A percentile compares a stretch with the other conserved stretches of the same genome.
Conservation (phyloP, 2,797 vertebrate species). For the Artibeus lituratus region DNA sequence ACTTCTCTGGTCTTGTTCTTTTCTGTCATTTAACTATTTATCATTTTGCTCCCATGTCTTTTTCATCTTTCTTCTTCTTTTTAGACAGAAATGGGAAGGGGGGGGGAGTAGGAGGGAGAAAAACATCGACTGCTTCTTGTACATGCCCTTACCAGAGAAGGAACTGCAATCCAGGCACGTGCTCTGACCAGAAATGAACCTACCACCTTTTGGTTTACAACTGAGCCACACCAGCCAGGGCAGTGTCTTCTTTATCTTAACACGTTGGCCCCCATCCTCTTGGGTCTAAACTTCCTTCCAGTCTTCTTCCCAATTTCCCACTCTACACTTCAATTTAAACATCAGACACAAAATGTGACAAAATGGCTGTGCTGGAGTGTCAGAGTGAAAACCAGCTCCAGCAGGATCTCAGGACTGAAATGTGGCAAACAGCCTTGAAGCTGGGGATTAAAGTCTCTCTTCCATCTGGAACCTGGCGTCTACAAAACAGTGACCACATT, state of each 20-base stretch:
- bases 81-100: not conserved
- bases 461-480: constrained; percentile 57
- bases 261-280: rapidly evolving
- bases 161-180: not conserved
- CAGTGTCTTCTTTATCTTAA: not conserved
- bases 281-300: not conserved
- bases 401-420: not conserved
- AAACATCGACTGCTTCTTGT: not conserved
- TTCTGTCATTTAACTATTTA: not conserved
- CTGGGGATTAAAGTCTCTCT: constrained; percentile 42
- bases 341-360: not conserved
- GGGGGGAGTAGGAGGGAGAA: not conserved
- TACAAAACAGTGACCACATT: constrained; percentile 50
- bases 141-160: not conserved
- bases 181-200: not conserved
- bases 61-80: not conserved
- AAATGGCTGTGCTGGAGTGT: not conserved
- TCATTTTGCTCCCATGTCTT: not conserved
- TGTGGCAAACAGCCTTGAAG: constrained; percentile 15
- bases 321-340: not conserved
- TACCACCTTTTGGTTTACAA: not conserved
- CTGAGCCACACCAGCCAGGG: not conserved
- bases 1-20: not conserved
- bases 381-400: not conserved
- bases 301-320: not conserved